Evolutionary conservation across 2,888 invertebrate species (phyloP), one percentile per base, ranked within the genome.

Genomic region (Tenthredo scrophulariae): DNA sequence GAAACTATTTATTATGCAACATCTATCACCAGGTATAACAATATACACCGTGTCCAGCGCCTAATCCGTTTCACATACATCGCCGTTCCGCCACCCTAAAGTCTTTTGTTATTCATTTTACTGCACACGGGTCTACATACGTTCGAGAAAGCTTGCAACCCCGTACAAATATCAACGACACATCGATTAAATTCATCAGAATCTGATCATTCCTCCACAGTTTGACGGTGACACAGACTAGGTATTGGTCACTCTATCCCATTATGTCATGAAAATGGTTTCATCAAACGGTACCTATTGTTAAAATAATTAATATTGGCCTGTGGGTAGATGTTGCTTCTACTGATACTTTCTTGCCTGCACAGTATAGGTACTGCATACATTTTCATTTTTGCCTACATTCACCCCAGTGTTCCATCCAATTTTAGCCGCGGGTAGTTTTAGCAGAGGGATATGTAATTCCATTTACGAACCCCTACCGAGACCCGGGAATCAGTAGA

Each of bases 391-490:
- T 50, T 80, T 40, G 62, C 22, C 62, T 50, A 26, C 62, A 58
- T 26, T 37, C 33, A 58, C 46, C 58, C 80, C 40, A 22, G 80
- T 37, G 40, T 80, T 40, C 22, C 80, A 40, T 58, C 62, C 80
- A 62, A 80, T 80, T 80, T 50, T 62, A 62, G 62, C 40, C 62
- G 80, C 40, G 80, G 80, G 86, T 85, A 87, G 86, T 87, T 87
- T 88, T 75, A 86, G 86, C 86, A 85, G 67, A 85, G 85, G 85
- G 87, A 86, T 88, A 74, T 74, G 72, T 74, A 85, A 89, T 88
- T 86, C 86, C 86, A 88, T 88, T 89, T 89, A 85, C 84, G 82
- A 86, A 85, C 86, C 87, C 86, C 85, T 80, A 22, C 62, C 62
- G 58, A 22, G 80, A 62, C n/a, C 58, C 62, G 80, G 80, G 40